A percentile compares a stretch with the other conserved stretches of the same genome.
Evolutionary conservation across 2,113 vertebrate species (phyloP).

Genomic region (Turnix velox): DNA sequence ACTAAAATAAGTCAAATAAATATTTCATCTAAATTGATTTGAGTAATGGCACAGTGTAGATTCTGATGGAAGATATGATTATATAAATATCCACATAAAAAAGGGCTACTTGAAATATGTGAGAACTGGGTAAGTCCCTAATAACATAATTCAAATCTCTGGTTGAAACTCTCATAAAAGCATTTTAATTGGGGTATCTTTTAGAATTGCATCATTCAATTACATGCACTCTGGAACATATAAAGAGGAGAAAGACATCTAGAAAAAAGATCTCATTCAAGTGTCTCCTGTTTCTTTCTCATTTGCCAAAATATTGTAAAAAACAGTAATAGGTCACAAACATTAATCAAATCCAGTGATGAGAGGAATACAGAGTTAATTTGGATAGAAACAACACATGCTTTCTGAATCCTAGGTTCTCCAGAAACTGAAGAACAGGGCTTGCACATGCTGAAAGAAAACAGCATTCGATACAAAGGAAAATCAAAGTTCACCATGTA

Average conservation of each 20-base stretch:
- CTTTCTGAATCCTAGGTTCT: background rate
- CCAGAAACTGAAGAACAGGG: background rate
- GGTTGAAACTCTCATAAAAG: background rate
- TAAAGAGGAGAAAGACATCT: background rate
- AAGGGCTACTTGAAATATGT: background rate
- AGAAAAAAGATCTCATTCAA: background rate
- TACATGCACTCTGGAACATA: background rate
- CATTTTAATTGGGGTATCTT: background rate
- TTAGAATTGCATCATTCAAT: background rate
- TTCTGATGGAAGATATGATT: background rate
- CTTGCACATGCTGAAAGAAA: background rate
- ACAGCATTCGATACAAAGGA: background rate
- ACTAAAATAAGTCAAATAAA: conserved; percentile 2
- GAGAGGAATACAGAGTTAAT: background rate
- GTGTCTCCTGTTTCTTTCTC: background rate
- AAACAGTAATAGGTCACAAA: background rate
- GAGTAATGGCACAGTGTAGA: background rate
- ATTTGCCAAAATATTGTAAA: background rate
- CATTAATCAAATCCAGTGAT: background rate
- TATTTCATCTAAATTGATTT: conserved; percentile 17
- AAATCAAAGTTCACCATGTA: background rate
- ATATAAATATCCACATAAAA: background rate
- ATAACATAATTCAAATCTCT: background rate
- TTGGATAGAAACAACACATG: background rate
- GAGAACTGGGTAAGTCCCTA: background rate